Base-by-base conservation (phyloP, 2,797 vertebrate species). In the Thaleichthys pacificus region DNA sequence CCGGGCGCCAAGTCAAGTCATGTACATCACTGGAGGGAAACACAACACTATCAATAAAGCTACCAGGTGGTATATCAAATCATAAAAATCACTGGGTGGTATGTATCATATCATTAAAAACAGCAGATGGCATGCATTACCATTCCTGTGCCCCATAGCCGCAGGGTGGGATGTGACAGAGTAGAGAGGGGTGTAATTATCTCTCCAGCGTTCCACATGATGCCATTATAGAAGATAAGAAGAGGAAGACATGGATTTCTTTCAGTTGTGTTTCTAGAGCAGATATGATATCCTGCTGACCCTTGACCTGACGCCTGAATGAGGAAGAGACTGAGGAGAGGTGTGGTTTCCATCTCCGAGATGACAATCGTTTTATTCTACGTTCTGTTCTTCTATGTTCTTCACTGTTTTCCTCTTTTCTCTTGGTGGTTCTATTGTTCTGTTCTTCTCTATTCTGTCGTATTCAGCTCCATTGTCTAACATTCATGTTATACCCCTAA, bases 31-130 rank as follows among this genome's bases (percentile, higher is more conserved):
- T 90, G 91, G 91, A 90, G 38, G 91, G 90, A 90, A 92, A 90
- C 88, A 88, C 86, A 91, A 88, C 86, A 91, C 91, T 90, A 91
- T 92, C 91, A 91, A 91, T 92, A 92, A 91, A 92, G 91, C 88
- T 92, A 91, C 91, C 91, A 92, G 90, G 91, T 92, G 91, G 91
- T 91, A 91, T 89, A 92, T 92, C 89, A 92, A 92, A 92, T 91
- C 90, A 92, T 91, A 88, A 91, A 92, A 92, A 91, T 90, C 90
- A 88, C 88, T 91, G 89, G 91, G 91, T 91, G 90, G 90, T 91
- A 91, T 91, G 90, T 90, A 91, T 92, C 87, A 91, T 90, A 92
- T 91, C 89, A 91, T 91, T 91, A 91, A 92, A 92, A 91, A 89
- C 91, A 91, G 88, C 91, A 92, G 92, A 91, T 92, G 91, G 89